Evolutionary conservation across 1,140 invertebrate genomes (phyloP).

Genomic region (Hyles vespertilio): DNA sequence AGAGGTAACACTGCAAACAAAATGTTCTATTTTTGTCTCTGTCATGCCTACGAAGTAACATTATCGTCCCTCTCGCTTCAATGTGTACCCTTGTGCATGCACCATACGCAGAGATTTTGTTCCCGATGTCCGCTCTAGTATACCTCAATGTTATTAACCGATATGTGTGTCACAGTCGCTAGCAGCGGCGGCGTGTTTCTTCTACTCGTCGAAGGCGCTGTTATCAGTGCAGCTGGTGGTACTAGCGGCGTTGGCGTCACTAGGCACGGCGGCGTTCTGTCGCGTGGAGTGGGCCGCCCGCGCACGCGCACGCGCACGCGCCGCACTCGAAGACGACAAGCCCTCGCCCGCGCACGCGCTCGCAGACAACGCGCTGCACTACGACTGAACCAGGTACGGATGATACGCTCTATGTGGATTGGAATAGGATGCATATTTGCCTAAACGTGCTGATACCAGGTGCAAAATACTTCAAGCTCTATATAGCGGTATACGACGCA

Average conservation of each 20-base stretch:
- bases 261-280: constrained; percentile 89
- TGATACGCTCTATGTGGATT: too few relatives aligned
- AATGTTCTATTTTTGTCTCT: too few relatives aligned
- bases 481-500: too few relatives aligned
- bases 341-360: constrained; percentile 44
- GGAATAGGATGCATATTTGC: too few relatives aligned
- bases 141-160: neutral
- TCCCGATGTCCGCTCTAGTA: too few relatives aligned
- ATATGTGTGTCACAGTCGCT: constrained; percentile 81
- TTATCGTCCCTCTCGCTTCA: too few relatives aligned
- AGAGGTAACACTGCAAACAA: too few relatives aligned
- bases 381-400: constrained; percentile 40
- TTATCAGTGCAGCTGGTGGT: constrained; percentile 90
- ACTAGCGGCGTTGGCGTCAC: constrained; percentile 81
- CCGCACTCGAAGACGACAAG: constrained; percentile 49
- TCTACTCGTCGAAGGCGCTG: constrained; percentile 86
- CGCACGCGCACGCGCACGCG: constrained; percentile 39
- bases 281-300: constrained; percentile 82
- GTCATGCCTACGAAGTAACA: too few relatives aligned
- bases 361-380: constrained; percentile 57
- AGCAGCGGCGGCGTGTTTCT: constrained; percentile 92
- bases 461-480: too few relatives aligned
- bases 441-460: too few relatives aligned
- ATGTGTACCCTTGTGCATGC: too few relatives aligned
- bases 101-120: too few relatives aligned